phyloP scores from a whole-genome alignment of 2,797 vertebrate genomes.

The Crenuchus spilurus region DNA sequence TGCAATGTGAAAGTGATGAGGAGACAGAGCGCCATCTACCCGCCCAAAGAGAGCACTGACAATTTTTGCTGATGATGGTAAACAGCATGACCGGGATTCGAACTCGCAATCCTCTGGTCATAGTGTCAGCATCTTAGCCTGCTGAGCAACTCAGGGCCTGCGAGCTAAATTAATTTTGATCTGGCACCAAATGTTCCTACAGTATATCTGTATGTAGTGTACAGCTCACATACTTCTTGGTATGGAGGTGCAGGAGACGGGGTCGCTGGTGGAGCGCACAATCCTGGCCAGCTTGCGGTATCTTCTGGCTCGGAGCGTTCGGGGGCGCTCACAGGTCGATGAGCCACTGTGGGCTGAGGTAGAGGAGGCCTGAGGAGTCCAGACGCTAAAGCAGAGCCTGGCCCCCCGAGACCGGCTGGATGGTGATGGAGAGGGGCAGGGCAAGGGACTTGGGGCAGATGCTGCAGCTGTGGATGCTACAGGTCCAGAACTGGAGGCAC shows the following conservation, averaged over 20 bases:
- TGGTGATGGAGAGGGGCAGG: slow-evolving; percentile 72
- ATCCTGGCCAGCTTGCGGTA: slow-evolving; percentile 80
- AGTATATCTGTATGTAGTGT: background rate
- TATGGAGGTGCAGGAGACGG: slow-evolving; percentile 81
- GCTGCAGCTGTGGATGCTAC: slow-evolving; percentile 61
- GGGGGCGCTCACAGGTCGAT: slow-evolving; percentile 62
- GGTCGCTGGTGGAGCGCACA: slow-evolving; percentile 93
- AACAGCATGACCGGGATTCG: no score
- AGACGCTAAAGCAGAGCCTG: slow-evolving; percentile 84
- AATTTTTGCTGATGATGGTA: no score
- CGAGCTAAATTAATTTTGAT: no score
- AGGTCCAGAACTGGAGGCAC: slow-evolving; percentile 67
- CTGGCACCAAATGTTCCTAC: no score
- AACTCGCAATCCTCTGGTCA: no score
- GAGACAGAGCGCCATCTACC: no score
- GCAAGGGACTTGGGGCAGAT: slow-evolving; percentile 65
- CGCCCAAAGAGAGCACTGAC: no score
- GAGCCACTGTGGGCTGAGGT: slow-evolving; percentile 71
- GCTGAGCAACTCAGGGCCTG: no score
- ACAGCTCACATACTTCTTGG: slow-evolving; percentile 77
- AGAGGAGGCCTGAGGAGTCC: slow-evolving; percentile 75
- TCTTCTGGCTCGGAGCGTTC: slow-evolving; percentile 65
- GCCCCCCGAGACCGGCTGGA: slow-evolving; percentile 70
- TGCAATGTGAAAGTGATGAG: no score
- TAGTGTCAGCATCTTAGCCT: no score